Evolutionary conservation across 64 coral and sea anemone species (phyloP).

Genomic region (Cladopsammia gracilis): DNA sequence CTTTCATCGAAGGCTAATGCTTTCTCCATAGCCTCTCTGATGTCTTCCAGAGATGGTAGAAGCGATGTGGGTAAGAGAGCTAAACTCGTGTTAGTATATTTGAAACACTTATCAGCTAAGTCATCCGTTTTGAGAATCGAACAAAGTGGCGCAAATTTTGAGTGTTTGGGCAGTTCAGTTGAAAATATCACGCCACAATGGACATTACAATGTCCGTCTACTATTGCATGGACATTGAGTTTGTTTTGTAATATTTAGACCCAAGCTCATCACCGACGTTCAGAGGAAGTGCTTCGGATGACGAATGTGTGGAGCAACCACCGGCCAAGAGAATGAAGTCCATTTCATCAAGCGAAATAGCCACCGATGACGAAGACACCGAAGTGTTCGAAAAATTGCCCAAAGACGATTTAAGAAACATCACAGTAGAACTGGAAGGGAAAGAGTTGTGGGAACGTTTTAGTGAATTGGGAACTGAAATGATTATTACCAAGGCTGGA

Average conservation of each 20-base stretch:
- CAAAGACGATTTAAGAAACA: conserved; percentile 75
- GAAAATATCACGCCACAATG: neutral
- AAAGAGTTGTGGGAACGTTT: conserved; percentile 97
- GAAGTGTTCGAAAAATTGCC: conserved; percentile 24
- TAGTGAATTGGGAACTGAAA: conserved; percentile 98
- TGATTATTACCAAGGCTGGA: conserved; percentile 99
- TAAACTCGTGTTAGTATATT: neutral
- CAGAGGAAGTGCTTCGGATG: neutral
- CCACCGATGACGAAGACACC: conserved; percentile 47
- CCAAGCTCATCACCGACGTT: neutral
- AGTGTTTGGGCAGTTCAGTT: neutral
- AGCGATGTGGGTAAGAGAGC: conserved; percentile 38
- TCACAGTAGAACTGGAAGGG: conserved; percentile 89
- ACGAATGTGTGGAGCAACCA: conserved; percentile 13
- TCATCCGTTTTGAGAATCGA: conserved; percentile 40
- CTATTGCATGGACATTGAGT: neutral
- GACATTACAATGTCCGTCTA: neutral
- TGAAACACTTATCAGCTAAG: conserved; percentile 38
- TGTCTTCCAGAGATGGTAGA: conserved; percentile 73
- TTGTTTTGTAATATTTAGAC: conserved; percentile 12
- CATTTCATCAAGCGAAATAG: conserved; percentile 5
- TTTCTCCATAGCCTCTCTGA: conserved; percentile 96
- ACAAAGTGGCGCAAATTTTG: conserved; percentile 38
- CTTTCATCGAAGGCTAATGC: conserved; percentile 92
- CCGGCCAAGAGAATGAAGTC: conserved; percentile 55